These are phyloP conservation scores for Lycodopsis pacificus DNA, from an alignment of 2,797 vertebrate species.

Conservation along the genomic window DNA sequence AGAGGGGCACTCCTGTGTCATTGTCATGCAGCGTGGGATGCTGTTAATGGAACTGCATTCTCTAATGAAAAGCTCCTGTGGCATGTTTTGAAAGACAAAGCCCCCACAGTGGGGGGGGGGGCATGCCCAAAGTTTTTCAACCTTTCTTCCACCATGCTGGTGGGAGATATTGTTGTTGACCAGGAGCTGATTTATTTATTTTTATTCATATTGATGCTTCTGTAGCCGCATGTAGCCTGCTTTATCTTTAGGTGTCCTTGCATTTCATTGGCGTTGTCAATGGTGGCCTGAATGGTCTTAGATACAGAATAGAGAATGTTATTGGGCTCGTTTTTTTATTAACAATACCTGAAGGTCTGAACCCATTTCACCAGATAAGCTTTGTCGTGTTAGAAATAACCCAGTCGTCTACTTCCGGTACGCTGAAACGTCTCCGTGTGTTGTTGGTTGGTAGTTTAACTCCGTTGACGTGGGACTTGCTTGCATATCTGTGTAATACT, in stretches of 20 bases:
- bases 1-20: slow-evolving; percentile 81
- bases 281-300: slow-evolving; percentile 54
- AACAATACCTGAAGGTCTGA: slow-evolving; percentile 20
- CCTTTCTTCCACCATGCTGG: slow-evolving; percentile 65
- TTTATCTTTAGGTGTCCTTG: slow-evolving; percentile 52
- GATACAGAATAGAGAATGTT: slow-evolving; percentile 58
- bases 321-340: slow-evolving; percentile 27
- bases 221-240: slow-evolving; percentile 50
- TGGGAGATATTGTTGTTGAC: slow-evolving; percentile 70
- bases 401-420: slow-evolving; percentile 29
- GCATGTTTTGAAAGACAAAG: slow-evolving; percentile 82
- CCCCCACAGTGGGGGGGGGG: slow-evolving; percentile 76
- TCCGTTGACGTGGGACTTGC: slow-evolving; percentile 50
- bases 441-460: slow-evolving; percentile 25
- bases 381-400: slow-evolving; percentile 40
- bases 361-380: slow-evolving; percentile 6
- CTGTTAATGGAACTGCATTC: slow-evolving; percentile 86
- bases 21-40: slow-evolving; percentile 83
- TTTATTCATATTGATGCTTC: slow-evolving; percentile 20
- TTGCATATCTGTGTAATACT: slow-evolving; percentile 53
- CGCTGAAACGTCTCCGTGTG: slow-evolving; percentile 20
- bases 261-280: slow-evolving; percentile 71
- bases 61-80: slow-evolving; percentile 82
- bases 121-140: slow-evolving; percentile 60
- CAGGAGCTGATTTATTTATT: slow-evolving; percentile 24